Evolutionary conservation across 2,888 invertebrate genomes (phyloP), one percentile per base, ranked within the genome.

Genomic region (Drosophila pegasa): DNA sequence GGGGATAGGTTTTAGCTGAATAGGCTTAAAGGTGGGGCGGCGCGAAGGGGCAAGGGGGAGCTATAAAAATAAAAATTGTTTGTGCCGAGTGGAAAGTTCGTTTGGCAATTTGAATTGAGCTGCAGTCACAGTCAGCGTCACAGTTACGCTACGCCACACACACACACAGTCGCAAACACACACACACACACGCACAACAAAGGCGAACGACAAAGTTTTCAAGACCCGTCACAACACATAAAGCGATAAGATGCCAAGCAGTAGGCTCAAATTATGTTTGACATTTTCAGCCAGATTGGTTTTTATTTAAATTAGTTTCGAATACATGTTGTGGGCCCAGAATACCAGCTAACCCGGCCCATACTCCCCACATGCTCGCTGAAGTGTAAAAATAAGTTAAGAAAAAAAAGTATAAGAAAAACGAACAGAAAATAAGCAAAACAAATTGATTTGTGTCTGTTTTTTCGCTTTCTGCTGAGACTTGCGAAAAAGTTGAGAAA

Each of bases 231-330:
- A 71, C 72, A 75, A 78, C 70, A 76, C 65, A 78, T 79, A 75
- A 79, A 78, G 61, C 80, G 72, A 78, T 78, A 78, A 78, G 78
- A 79, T 69, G 65, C 37, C 56, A 48, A 43, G 66, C 62, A 78
- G 78, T 78, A 62, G 79, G 65, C 68, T 72, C 72, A 65, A 76
- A 79, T 79, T 79, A 79, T 78, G 62, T 73, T 73, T 78, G 79
- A 70, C 71, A 76, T 78, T 78, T 75, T 75, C 76, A 79, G 85
- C 82, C 76, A 84, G 83, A 84, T 84, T 87, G 83, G 84, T 80
- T 85, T 88, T 85, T 85, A 85, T 85, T 85, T 84, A 86, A 86
- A 86, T 86, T 88, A 86, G 87, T 88, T 88, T 84, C 63, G 54
- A 77, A 79, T 85, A 83, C 76, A 84, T 78, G 69, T 55, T 45